phyloP scores from a whole-genome alignment of 2,113 vertebrate genomes.

The Elgaria multicarinata region DNA sequence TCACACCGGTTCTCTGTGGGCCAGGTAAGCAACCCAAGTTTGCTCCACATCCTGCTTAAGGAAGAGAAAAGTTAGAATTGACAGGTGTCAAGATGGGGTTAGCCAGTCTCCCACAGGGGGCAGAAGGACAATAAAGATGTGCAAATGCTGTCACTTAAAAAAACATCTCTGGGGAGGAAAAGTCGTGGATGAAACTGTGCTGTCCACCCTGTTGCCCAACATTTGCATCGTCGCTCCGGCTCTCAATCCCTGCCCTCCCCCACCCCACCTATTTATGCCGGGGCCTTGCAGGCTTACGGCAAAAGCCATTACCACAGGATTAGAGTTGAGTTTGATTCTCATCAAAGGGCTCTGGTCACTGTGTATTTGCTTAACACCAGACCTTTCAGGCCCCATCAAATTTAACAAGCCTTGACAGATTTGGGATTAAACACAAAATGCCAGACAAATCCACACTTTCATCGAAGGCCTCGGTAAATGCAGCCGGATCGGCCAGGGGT shows the following conservation, averaged over 20 bases:
- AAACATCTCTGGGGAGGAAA: accelerated
- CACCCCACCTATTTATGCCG: not conserved
- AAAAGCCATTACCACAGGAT: conserved; percentile 68
- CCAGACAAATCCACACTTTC: conserved; percentile 72
- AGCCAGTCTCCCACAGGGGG: not conserved
- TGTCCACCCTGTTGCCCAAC: not conserved
- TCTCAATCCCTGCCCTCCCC: not conserved
- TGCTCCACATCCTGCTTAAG: not conserved
- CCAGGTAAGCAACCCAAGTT: not conserved
- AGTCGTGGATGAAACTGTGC: not conserved
- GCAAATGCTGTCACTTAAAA: not conserved
- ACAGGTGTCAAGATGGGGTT: not conserved
- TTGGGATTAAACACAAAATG: conserved; percentile 74
- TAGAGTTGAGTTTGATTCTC: conserved; percentile 67
- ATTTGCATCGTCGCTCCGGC: not conserved
- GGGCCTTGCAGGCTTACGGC: conserved; percentile 37
- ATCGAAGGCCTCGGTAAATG: conserved; percentile 41
- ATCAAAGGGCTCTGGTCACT: conserved; percentile 72
- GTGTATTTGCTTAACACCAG: conserved; percentile 72
- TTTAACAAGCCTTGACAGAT: conserved; percentile 73
- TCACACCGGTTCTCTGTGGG: too few species aligned
- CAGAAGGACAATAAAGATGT: not conserved
- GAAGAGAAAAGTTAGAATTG: not conserved
- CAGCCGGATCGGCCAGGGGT: conserved; percentile 39
- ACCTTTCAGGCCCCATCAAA: conserved; percentile 74